phyloP scores from a whole-genome alignment of 2,888 invertebrate species.

The Drosophila gaucha region DNA sequence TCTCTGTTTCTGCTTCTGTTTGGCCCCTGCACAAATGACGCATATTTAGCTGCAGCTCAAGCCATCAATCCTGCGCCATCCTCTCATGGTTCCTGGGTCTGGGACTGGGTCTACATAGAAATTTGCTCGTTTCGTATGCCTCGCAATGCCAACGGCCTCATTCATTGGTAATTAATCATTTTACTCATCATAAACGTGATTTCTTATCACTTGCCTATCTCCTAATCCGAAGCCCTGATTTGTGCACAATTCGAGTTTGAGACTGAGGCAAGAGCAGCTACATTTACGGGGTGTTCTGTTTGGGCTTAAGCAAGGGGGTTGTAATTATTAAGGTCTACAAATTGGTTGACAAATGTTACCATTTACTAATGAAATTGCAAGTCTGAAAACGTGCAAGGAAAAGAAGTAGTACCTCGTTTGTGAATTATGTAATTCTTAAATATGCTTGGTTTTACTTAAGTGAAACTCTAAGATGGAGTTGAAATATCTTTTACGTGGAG shows the following conservation, averaged over 20 bases:
- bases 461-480: too few relatives aligned
- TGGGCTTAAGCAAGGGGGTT: conserved; percentile 15
- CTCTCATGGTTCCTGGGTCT: conserved; percentile 5
- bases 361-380: conserved; percentile 29
- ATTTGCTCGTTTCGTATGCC: conserved; percentile 46
- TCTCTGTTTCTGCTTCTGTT: conserved; percentile 34
- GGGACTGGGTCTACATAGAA: conserved; percentile 14
- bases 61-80: conserved; percentile 71
- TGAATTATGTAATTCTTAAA: neutral
- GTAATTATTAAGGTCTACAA: conserved; percentile 39
- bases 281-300: conserved; percentile 14
- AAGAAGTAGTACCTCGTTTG: too few relatives aligned
- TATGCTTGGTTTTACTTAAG: too few relatives aligned
- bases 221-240: conserved; percentile 45
- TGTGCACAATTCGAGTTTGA: conserved; percentile 44
- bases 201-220: conserved; percentile 61
- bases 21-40: conserved; percentile 73
- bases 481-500: too few relatives aligned
- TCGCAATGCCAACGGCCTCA: conserved; percentile 73
- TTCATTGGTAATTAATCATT: conserved; percentile 83
- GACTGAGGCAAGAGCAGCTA: too few relatives aligned
- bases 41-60: conserved; percentile 78
- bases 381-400: neutral
- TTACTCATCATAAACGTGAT: conserved; percentile 82
- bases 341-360: conserved; percentile 51